phyloP scores from a whole-genome alignment of 2,113 vertebrate species.

The Hiodon tergisus region DNA sequence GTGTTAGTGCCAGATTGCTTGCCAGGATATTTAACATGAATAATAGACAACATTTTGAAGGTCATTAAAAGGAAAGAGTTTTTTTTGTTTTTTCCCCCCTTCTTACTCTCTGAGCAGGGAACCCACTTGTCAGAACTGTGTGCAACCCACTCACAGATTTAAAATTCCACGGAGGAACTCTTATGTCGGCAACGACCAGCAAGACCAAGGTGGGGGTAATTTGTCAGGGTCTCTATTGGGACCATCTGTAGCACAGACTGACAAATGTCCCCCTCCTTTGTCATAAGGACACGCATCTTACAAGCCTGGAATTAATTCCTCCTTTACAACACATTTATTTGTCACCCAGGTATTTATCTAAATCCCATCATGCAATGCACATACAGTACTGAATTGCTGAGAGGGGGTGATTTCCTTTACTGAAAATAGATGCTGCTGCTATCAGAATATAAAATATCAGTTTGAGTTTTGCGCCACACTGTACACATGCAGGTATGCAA shows the following conservation, averaged over 20 bases:
- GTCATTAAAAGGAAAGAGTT: conserved; percentile 43
- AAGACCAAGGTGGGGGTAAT: conserved; percentile 60
- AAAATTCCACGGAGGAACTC: conserved; percentile 36
- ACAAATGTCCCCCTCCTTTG: conserved; percentile 71
- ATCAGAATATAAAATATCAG: background rate
- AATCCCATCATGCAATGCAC: conserved; percentile 35
- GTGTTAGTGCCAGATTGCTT: conserved; percentile 40
- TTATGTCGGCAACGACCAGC: conserved; percentile 41
- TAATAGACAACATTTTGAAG: conserved; percentile 50
- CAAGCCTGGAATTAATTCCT: conserved; percentile 61
- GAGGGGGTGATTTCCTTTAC: conserved; percentile 44
- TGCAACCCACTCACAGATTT: conserved; percentile 47
- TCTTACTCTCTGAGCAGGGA: conserved; percentile 20
- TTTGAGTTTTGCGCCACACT: too few relatives aligned
- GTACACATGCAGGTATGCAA: too few relatives aligned
- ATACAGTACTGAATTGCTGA: conserved; percentile 52
- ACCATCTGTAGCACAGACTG: conserved; percentile 67
- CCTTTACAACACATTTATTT: conserved; percentile 64
- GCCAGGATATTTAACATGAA: conserved; percentile 45
- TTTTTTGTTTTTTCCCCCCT: background rate
- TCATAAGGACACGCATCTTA: conserved; percentile 70
- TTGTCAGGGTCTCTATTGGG: conserved; percentile 59
- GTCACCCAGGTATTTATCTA: conserved; percentile 65
- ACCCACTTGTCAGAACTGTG: conserved; percentile 27
- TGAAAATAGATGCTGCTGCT: background rate